Evolutionary conservation across 64 coral and sea anemone genomes (phyloP).

Genomic region (Trachythela sp.): DNA sequence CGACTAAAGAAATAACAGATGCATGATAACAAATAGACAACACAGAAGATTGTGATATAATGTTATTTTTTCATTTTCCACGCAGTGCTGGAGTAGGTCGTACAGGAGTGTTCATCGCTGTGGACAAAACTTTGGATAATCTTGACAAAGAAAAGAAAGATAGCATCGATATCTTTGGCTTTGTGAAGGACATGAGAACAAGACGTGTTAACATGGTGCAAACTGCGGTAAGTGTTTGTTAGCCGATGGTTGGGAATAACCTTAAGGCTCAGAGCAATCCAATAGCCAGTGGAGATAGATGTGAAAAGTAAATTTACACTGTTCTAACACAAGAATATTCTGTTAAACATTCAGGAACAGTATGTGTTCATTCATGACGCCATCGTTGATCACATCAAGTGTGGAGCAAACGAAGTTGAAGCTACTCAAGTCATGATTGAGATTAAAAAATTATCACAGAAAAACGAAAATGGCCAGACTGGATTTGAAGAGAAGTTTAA

Average conservation of each 20-base stretch:
- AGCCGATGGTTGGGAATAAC: not conserved
- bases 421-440: not conserved
- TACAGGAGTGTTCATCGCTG: not conserved
- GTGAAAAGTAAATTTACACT: no score
- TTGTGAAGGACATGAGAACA: not conserved
- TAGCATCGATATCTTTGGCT: not conserved
- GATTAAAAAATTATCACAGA: not conserved
- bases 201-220: not conserved
- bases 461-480: not conserved
- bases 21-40: no score
- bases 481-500: not conserved
- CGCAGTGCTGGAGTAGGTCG: not conserved
- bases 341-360: not conserved
- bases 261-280: not conserved
- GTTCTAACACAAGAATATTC: no score
- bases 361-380: not conserved
- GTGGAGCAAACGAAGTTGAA: not conserved
- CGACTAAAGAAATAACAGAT: no score
- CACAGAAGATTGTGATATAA: no score
- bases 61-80: not conserved
- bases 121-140: not conserved
- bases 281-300: no score
- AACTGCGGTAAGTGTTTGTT: not conserved
- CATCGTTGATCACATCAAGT: not conserved
- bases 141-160: not conserved